Conservation (phyloP, 2,797 vertebrate species). For the Enteromius fasciolatus region DNA sequence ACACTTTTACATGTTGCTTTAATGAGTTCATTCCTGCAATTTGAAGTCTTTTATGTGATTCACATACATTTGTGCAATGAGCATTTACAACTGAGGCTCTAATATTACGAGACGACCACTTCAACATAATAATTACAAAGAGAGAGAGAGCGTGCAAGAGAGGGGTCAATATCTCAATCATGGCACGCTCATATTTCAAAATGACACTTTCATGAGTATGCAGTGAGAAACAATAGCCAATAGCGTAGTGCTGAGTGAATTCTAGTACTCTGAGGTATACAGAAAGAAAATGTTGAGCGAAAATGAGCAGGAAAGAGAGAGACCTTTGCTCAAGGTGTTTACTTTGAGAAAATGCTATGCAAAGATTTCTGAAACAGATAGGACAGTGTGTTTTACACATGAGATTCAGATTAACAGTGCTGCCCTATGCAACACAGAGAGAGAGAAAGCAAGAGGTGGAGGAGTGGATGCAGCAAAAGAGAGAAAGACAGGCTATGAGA, state of each 20-base stretch:
- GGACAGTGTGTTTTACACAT: conserved; percentile 23
- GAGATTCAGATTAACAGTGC: conserved; percentile 23
- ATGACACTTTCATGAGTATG: conserved; percentile 20
- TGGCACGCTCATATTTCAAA: background rate
- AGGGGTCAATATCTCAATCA: conserved; percentile 22
- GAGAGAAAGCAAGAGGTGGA: background rate
- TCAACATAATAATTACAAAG: conserved; percentile 15
- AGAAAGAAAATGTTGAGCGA: background rate
- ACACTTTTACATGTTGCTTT: conserved; percentile 3
- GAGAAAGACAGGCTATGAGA: background rate
- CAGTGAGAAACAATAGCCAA: conserved; percentile 6
- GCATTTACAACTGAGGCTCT: conserved; percentile 16
- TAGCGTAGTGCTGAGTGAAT: conserved; percentile 7
- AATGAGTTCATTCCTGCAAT: conserved; percentile 10
- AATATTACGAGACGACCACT: conserved; percentile 12
- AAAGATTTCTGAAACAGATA: conserved; percentile 20
- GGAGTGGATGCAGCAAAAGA: background rate
- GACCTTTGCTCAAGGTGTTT: conserved; percentile 39
- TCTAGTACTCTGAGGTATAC: conserved; percentile 11
- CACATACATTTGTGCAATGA: background rate
- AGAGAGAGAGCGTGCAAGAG: background rate
- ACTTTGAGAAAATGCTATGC: conserved; percentile 1
- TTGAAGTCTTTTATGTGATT: background rate
- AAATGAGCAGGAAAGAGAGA: conserved; percentile 20
- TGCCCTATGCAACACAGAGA: conserved; percentile 45